Evolutionary conservation across 2,113 vertebrate genomes (phyloP), one percentile per base, ranked within the genome.

Genomic region (Myxocyprinus asiaticus): DNA sequence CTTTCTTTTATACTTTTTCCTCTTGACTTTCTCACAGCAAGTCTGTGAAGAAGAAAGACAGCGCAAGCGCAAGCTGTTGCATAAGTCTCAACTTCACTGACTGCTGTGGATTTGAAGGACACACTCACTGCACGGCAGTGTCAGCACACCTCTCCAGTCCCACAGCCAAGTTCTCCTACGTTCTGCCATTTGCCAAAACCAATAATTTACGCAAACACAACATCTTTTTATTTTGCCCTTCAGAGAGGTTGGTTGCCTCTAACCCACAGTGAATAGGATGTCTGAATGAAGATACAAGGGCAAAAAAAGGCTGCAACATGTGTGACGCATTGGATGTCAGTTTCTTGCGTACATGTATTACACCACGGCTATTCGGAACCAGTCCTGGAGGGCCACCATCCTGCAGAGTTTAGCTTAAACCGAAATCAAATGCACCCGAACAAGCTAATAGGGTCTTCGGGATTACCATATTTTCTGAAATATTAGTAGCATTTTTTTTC

Each of bases 41-140:
- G 55, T 66, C 22, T 58, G 45, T 22, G 77, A 68, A 68, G 48
- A 42, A 56, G 15, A 67, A 15, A 44, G 15, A 15, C 76, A 67
- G 33, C 80, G 85, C 42, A 84, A 67, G 33, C 80, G 85, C 42
- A 84, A 90, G 2, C 81, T 85, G 67, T 91, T 90, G 86, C 85
- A 1, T 88, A 89, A 69, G 87, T 86, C 78, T 82, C 4, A 22
- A 56, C 62, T 74, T 72, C 7, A n/a, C n/a, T 45, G 22, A 42
- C 22, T 44, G 55, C 15, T 79, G 69, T 73, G 61, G 6, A 44
- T 43, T 9, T 64, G 50, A 71, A 79, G 67, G 67, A 47, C 50
- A 42, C 15, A 48, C 6, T 17, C n/a, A n/a, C n/a, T n/a, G n/a
- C n/a, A n/a, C n/a, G n/a, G n/a, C n/a, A n/a, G n/a, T n/a, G n/a